Conservation (phyloP, 1,140 invertebrate genomes). For the Druon quercuslanigerum region DNA sequence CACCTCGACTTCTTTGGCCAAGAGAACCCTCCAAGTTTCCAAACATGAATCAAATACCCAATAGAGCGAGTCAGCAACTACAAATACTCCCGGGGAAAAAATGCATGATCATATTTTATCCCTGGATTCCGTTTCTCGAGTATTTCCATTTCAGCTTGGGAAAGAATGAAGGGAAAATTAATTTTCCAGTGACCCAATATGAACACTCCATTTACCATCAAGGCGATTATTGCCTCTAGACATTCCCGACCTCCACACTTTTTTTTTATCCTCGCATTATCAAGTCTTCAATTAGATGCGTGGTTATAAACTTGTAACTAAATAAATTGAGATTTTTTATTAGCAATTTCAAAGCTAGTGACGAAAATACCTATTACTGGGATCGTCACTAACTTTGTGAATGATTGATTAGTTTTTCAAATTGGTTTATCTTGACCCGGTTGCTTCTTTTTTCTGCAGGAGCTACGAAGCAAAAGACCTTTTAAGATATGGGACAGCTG, state of each 20-base stretch:
- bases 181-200: constrained; percentile 63
- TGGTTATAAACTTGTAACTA: background rate
- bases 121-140: constrained; percentile 43
- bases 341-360: constrained; percentile 26
- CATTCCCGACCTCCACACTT: background rate
- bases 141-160: constrained; percentile 21
- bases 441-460: constrained; percentile 77
- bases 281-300: constrained; percentile 5
- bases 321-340: background rate
- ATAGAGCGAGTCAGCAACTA: background rate
- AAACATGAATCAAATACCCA: constrained; percentile 16
- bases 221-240: constrained; percentile 59
- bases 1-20: background rate
- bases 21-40: background rate
- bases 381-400: background rate
- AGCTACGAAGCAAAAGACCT: constrained; percentile 95
- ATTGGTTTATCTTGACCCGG: constrained; percentile 9
- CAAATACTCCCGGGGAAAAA: background rate
- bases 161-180: constrained; percentile 61
- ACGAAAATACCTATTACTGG: constrained; percentile 35
- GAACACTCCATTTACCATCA: constrained; percentile 67
- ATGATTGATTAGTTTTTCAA: background rate
- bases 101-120: constrained; percentile 36
- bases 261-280: constrained; percentile 4
- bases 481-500: constrained; percentile 98